Evolutionary conservation across 2,888 invertebrate species (phyloP).

Genomic region (Lasiommata megera): DNA sequence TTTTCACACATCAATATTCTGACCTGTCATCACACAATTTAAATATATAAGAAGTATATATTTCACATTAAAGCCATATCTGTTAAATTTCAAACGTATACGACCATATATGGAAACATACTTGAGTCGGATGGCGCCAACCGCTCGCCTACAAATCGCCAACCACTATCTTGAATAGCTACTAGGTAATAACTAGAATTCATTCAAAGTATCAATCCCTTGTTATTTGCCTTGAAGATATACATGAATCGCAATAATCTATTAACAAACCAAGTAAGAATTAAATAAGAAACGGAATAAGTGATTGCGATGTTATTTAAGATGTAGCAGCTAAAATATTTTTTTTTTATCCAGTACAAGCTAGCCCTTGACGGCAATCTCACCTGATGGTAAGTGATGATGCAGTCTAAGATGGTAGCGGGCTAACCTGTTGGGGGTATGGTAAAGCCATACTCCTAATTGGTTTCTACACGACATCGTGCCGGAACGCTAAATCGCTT

Average conservation of each 20-base stretch:
- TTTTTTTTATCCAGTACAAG: no score
- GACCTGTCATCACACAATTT: conserved; percentile 3
- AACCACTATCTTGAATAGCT: conserved; percentile 24
- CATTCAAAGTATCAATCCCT: conserved; percentile 10
- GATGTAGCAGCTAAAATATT: background rate
- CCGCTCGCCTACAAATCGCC: conserved; percentile 47
- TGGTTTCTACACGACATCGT: no score
- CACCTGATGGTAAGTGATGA: no score
- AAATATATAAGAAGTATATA: background rate
- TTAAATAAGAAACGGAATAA: background rate
- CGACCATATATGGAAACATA: conserved; percentile 43
- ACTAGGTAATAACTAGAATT: conserved; percentile 2
- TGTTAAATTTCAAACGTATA: conserved; percentile 26
- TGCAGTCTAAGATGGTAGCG: no score
- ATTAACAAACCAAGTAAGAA: background rate
- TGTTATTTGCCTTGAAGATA: background rate
- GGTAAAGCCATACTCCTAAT: no score
- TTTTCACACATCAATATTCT: background rate
- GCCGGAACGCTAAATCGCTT: no score
- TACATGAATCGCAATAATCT: background rate
- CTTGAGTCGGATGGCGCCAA: conserved; percentile 52
- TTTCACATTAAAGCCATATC: conserved; percentile 14
- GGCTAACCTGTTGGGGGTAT: no score
- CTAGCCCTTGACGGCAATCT: no score
- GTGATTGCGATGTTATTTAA: background rate